phyloP scores from a whole-genome alignment of 1,140 invertebrate species.

The Hetaerina americana region DNA sequence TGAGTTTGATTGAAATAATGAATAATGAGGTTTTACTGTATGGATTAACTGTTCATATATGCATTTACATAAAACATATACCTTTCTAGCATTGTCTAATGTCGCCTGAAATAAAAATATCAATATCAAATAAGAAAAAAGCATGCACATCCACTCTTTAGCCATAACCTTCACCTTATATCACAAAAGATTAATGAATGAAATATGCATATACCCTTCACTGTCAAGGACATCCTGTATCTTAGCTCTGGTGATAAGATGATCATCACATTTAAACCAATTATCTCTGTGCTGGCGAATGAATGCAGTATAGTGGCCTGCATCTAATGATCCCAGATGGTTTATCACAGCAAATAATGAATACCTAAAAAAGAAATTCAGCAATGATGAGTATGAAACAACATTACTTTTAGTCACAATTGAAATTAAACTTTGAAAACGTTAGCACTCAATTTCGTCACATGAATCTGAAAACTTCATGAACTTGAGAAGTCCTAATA shows the following conservation, averaged over 20 bases:
- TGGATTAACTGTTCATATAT: no score
- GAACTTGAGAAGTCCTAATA: no score
- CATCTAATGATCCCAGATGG: slow-evolving; percentile 82
- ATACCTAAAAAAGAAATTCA: slow-evolving; percentile 45
- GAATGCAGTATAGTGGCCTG: slow-evolving; percentile 91
- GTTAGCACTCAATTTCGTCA: neutral
- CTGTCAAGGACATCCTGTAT: slow-evolving; percentile 83
- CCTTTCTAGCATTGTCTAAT: no score
- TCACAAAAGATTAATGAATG: no score
- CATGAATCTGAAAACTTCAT: neutral
- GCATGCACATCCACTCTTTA: no score
- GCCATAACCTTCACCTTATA: no score
- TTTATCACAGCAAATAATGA: slow-evolving; percentile 94
- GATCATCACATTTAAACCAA: slow-evolving; percentile 97
- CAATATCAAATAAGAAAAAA: no score
- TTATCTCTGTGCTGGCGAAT: slow-evolving; percentile 79
- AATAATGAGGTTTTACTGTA: no score
- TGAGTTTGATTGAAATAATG: no score
- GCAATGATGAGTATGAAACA: neutral
- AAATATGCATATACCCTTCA: slow-evolving; percentile 62
- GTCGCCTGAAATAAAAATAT: no score
- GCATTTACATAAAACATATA: no score
- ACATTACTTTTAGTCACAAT: neutral
- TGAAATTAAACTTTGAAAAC: neutral
- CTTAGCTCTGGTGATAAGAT: slow-evolving; percentile 76